These are phyloP conservation scores for Pantherophis guttatus DNA, from an alignment of 2,113 vertebrate genomes.

Conservation along the genomic window DNA sequence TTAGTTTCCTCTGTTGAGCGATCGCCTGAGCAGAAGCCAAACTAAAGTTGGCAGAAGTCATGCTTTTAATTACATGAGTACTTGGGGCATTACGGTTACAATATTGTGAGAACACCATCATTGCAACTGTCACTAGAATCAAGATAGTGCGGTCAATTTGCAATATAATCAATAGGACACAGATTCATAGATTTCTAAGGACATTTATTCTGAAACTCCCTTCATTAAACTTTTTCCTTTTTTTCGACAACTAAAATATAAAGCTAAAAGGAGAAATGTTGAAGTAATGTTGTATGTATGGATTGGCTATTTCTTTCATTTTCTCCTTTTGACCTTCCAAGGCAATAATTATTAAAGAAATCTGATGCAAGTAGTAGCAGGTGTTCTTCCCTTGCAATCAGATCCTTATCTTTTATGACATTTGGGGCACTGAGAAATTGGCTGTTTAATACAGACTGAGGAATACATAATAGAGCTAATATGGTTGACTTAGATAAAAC, in stretches of 20 bases:
- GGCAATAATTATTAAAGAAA: background rate
- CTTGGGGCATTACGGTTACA: no score
- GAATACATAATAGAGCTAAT: background rate
- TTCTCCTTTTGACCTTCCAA: background rate
- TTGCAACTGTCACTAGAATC: background rate
- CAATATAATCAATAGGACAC: background rate
- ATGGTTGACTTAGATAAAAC: background rate
- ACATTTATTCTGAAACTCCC: background rate
- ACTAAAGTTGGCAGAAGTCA: background rate
- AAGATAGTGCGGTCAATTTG: background rate
- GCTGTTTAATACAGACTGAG: slow-evolving; percentile 33
- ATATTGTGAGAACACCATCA: background rate
- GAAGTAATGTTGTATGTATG: background rate
- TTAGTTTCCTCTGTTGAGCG: background rate
- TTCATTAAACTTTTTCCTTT: background rate
- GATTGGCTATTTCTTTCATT: background rate
- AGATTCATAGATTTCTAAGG: background rate
- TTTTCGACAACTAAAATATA: background rate
- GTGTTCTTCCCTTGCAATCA: background rate
- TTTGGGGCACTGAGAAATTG: slow-evolving; percentile 24
- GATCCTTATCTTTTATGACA: background rate
- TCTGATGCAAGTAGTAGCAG: background rate
- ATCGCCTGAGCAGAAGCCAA: background rate
- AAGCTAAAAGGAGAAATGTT: background rate
- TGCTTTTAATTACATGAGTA: background rate